Base-by-base conservation (phyloP, 2,113 vertebrate species). In the Conger conger region DNA sequence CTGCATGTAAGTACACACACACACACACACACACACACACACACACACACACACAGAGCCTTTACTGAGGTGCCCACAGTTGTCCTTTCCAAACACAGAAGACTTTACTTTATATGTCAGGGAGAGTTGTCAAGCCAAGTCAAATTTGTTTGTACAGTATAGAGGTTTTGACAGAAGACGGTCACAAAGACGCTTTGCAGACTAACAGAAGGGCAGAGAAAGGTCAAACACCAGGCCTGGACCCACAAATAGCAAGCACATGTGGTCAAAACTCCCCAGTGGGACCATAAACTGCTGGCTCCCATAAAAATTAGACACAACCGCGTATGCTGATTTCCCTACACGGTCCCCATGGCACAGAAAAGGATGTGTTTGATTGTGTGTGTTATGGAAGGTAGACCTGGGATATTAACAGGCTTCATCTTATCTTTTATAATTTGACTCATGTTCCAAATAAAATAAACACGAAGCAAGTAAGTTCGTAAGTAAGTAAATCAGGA, bases 21-120 rank as follows among this genome's bases (percentile, higher is more conserved):
- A 53, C 79, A 85, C 13, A 73, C 40, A 81, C 11, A 50, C 37
- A 81, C 17, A 50, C 79, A 76, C 38, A 76, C 33, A 81, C 68
- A 45, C 9, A 76, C 38, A 83, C 35, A 82, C 13, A 38, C 54
- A 68, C 36, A 37, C 57, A 68, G 57, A 27, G 18, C 57, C 57
- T 63, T 23, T 27, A 6, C 23, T 63, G 57, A 27, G 57, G 57
- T 63, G 23, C 2, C 18, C 3, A 27, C 57, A 63, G 23, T 27
- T 18, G 57, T 63, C 20, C 57, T 63, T 63, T 63, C 57, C 27
- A 3, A 63, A 63, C 18, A 3, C 8, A 63, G 57, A 27, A 23
- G 57, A 27, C 57, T 63, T 63, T 27, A 23, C 20, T 53, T 53
- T 53, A 9, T 53, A 20, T 23, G 23, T 63, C 8, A 63, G 5